Base-by-base conservation (phyloP, 2,888 invertebrate genomes). In the Lamproptera curius region DNA sequence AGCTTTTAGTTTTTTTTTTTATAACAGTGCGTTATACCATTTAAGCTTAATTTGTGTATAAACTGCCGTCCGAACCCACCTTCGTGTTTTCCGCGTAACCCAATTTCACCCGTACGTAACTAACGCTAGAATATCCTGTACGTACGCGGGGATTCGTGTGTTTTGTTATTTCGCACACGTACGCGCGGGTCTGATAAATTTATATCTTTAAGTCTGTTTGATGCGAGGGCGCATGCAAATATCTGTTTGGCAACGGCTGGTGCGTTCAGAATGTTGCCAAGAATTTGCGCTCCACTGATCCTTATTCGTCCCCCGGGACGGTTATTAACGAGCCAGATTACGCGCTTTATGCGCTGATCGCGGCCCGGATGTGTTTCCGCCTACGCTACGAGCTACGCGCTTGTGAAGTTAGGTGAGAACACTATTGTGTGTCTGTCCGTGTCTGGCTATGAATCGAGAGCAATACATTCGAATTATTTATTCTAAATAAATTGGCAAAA, bases 211-310 rank as follows among this genome's bases (percentile, higher is more conserved):
- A 49, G 34, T 40, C 43, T 37, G 16, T 48, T 42, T 49, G 43
- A 43, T 43, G 43, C 42, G 43, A 39, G 39, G 43, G 34, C 39
- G 48, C 34, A 39, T 43, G 38, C 39, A 43, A 49, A 49, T 49
- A 39, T 43, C 34, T 40, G 40, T 49, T 49, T 43, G 48, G 48
- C 48, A 49, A 43, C 43, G 35, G 48, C 35, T 39, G 43, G 39
- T 43, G 43, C 48, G 43, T 49, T 39, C 35, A 39, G 47, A 49
- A 49, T 49, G 26, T 43, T 43, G 43, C 48, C 48, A 43, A 49
- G 43, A 49, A 38, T 42, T 49, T 42, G 38, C 43, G 48, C 43
- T 49, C 40, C 43, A 39, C 38, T 40, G 43, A 43, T 49, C 48
- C 40, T 49, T 49, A 43, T 49, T 49, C 48, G 43, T 39, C 48